Conservation (phyloP, 2,888 invertebrate species). For the Spisula solida region DNA sequence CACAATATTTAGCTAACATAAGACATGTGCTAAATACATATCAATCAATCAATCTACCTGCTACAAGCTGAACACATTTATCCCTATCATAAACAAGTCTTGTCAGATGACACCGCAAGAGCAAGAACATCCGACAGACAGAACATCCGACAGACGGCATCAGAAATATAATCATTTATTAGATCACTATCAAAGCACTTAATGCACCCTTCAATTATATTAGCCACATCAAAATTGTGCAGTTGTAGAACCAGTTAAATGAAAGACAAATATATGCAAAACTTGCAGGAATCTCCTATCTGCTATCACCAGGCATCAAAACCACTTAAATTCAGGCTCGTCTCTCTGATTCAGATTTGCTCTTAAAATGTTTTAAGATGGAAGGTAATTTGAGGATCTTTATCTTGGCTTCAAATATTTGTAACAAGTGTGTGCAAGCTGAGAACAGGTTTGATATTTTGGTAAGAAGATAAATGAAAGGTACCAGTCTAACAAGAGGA, state of each 20-base stretch:
- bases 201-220: not conserved
- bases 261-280: not conserved
- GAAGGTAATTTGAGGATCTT: conserved; percentile 5
- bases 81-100: too few relatives aligned
- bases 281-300: not conserved
- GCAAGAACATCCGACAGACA: too few relatives aligned
- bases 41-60: too few relatives aligned
- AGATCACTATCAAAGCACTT: too few relatives aligned
- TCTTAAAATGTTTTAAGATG: not conserved
- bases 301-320: not conserved
- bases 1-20: too few relatives aligned
- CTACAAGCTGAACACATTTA: too few relatives aligned
- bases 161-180: too few relatives aligned
- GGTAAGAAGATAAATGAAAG: not conserved
- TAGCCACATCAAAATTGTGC: not conserved
- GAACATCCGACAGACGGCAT: too few relatives aligned
- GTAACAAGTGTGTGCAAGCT: not conserved
- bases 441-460: not conserved
- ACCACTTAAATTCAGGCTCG: not conserved
- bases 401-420: conserved; percentile 4
- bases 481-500: not conserved
- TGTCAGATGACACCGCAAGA: too few relatives aligned
- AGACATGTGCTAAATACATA: too few relatives aligned
- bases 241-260: not conserved
- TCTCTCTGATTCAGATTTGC: not conserved